Conservation (phyloP, 2,797 vertebrate genomes). For the Alfaro cultratus region DNA sequence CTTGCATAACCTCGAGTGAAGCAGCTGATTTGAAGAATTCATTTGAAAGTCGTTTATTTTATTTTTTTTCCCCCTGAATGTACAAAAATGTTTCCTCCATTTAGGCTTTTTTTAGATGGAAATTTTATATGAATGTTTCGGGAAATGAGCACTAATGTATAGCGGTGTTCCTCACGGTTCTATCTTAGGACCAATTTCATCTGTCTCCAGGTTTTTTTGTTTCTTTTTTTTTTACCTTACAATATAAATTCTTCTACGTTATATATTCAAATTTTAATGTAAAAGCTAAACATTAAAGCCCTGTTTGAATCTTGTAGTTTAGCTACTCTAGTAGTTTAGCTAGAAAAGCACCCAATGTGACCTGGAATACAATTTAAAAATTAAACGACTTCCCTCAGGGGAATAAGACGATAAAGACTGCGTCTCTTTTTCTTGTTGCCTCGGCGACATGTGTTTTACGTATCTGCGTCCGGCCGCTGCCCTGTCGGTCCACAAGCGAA, state of each 20-base stretch:
- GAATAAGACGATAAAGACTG: not conserved
- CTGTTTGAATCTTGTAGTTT: not conserved
- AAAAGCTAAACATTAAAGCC: not conserved
- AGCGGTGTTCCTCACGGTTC: not conserved
- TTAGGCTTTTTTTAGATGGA: not conserved
- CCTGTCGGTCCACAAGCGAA: constrained; percentile 10
- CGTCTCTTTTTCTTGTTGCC: not conserved
- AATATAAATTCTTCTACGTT: not conserved
- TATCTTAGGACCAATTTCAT: not conserved
- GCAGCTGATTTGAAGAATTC: not conserved
- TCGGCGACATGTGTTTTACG: constrained; percentile 7
- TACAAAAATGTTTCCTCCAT: not conserved
- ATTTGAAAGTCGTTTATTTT: not conserved
- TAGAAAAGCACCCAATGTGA: constrained; percentile 16
- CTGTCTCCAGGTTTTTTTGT: not conserved
- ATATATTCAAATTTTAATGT: not conserved
- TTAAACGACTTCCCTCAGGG: too few relatives aligned
- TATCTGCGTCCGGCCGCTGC: not conserved
- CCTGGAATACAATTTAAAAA: not conserved
- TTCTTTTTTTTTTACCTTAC: not conserved
- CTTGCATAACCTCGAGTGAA: not conserved
- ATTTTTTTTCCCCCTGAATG: not conserved
- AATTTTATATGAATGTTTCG: not conserved
- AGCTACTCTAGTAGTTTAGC: not conserved
- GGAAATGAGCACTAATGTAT: not conserved